A percentile compares a stretch with the other conserved stretches of the same genome.
phyloP scores from a whole-genome alignment of 2,888 invertebrate species.

The Polyploca ridens region DNA sequence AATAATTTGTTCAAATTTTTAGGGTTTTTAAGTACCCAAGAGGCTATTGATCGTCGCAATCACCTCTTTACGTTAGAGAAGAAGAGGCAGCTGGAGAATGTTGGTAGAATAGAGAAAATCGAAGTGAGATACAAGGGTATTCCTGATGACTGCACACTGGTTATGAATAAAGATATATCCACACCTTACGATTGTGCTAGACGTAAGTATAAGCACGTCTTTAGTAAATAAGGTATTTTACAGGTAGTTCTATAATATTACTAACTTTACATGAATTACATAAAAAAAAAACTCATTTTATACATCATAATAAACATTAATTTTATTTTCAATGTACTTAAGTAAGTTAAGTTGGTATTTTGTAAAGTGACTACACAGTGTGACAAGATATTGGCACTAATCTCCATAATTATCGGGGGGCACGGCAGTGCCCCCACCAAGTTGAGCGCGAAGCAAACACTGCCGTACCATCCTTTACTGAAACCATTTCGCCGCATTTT shows the following conservation, averaged over 20 bases:
- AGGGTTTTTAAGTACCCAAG: constrained; percentile 80
- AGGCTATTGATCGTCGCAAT: constrained; percentile 84
- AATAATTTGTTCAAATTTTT: not conserved
- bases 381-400: no score
- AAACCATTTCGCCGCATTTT: no score
- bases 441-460: no score
- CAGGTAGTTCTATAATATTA: not conserved
- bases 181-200: constrained; percentile 96
- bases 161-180: constrained; percentile 96
- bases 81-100: constrained; percentile 87
- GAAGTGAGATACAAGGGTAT: constrained; percentile 91
- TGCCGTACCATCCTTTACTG: no score
- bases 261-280: not conserved
- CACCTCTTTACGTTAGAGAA: constrained; percentile 91
- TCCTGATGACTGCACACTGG: constrained; percentile 89
- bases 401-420: no score
- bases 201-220: constrained; percentile 83
- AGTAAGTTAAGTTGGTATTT: no score
- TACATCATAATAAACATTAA: no score
- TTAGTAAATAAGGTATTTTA: not conserved
- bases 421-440: no score
- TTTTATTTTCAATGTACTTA: no score
- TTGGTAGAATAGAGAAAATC: constrained; percentile 96
- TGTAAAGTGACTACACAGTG: no score
- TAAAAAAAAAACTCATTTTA: not conserved